Evolutionary conservation across 2,113 vertebrate species (phyloP), one percentile per base, ranked within the genome.

Genomic region (Cyphomyrus plagiostoma): DNA sequence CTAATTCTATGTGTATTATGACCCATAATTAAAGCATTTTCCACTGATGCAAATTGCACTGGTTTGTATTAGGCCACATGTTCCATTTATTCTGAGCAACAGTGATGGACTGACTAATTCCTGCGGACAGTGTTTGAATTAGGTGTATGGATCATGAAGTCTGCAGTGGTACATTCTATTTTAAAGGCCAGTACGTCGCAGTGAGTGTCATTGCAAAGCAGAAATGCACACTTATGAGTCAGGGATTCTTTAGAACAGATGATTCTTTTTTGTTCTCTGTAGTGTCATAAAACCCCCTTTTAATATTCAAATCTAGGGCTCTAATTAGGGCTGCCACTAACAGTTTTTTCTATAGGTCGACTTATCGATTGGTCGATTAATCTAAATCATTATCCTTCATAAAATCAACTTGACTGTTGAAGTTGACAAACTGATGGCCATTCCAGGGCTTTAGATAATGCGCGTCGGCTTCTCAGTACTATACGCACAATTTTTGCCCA

Each of bases 11-110:
- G 49, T 80, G 70, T 90, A 46, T 35, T 83, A 90, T 88, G 42
- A 50, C 50, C 87, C 45, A 88, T 49, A 90, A 90, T 88, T 86
- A 90, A 88, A 90, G 82, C 46, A 50, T 66, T 89, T 88, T 88
- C 53, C 53, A 85, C 42, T 70, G n/a, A 45, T 50, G 9, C 21
- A 86, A 26, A 23, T 48, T 9, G 17, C 46, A 48, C 42, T 49
- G 46, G 21, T 48, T 77, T 85, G 42, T 45, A 13, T 17, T 48
- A 19, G 82, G 83, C 21, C 83, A 85, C 21, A 15, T 15, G 26
- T 77, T 77, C 30, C 30, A 23, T 77, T 77, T 17, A 35, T 77
- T 77, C 70, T 26, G 58, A 66, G 58, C 58, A 17, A 77, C 30
- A 39, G 30, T 39, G 30, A 39, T 77, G 70, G 70, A 77, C 70